Conservation (phyloP, 2,113 vertebrate genomes). For the Neomonachus schauinslandi region DNA sequence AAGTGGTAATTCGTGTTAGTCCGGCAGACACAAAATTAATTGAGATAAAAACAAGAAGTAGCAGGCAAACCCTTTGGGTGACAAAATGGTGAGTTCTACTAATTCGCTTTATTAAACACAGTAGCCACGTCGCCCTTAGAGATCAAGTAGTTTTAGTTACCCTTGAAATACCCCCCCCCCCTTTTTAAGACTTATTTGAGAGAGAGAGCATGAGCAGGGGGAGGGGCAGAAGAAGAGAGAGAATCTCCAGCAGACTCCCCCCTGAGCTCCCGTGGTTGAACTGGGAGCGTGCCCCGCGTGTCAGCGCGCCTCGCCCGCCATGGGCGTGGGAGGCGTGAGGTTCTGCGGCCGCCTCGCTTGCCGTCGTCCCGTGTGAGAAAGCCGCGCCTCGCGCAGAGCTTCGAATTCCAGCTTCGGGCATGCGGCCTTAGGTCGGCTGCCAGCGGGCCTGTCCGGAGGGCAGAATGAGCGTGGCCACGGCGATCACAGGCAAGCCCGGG, state of each 20-base stretch:
- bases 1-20: conserved; percentile 73
- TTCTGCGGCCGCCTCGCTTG: background rate
- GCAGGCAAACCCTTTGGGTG: conserved; percentile 71
- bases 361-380: background rate
- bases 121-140: too few species aligned
- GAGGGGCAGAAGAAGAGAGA: too few species aligned
- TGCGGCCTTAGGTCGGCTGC: background rate
- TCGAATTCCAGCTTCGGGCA: too few species aligned
- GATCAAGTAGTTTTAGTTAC: too few species aligned
- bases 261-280: background rate
- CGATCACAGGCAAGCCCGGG: background rate
- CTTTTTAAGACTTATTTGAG: too few species aligned
- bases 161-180: too few species aligned
- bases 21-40: conserved; percentile 73
- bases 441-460: too few species aligned
- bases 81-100: conserved; percentile 60
- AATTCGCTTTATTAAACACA: too few species aligned
- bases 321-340: too few species aligned
- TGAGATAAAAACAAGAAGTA: conserved; percentile 78
- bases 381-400: background rate
- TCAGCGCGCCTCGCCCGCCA: background rate
- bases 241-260: too few species aligned
- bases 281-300: background rate
- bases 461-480: background rate
- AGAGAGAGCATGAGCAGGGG: too few species aligned